Percentiles rank a stretch among this genome's conserved stretches.
Conservation (phyloP, 2,797 vertebrate genomes). For the Sebastes miniatus region DNA sequence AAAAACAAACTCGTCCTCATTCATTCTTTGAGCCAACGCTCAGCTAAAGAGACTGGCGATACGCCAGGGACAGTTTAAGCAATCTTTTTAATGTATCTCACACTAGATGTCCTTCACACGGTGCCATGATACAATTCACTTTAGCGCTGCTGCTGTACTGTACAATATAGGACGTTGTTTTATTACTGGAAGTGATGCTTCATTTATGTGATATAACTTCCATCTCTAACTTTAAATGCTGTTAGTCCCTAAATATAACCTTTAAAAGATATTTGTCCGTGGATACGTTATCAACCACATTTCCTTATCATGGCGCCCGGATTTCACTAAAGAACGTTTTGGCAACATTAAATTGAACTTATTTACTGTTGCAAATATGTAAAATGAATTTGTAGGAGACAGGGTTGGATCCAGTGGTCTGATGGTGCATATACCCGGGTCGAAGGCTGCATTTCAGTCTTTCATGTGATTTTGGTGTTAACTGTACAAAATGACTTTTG, state of each 20-base stretch:
- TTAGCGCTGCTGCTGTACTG: neutral
- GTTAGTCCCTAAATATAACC: neutral
- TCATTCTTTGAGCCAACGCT: neutral
- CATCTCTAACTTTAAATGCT: neutral
- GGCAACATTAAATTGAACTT: neutral
- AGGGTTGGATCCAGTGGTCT: neutral
- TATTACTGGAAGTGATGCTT: conserved; percentile 21
- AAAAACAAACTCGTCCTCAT: conserved; percentile 7
- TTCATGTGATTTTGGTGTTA: neutral
- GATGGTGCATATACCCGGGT: neutral
- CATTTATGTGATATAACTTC: neutral
- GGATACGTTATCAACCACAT: neutral
- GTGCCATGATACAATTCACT: conserved; percentile 9
- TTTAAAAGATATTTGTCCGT: too few species aligned
- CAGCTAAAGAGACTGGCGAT: conserved; percentile 21
- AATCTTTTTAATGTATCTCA: conserved; percentile 57
- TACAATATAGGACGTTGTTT: neutral
- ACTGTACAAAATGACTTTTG: neutral
- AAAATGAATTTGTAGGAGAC: neutral
- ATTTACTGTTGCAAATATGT: neutral
- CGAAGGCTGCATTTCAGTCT: neutral
- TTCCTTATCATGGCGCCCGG: neutral
- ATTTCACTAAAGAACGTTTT: neutral
- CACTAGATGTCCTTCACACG: conserved; percentile 47
- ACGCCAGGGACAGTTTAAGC: conserved; percentile 30